Evolutionary conservation across 2,113 vertebrate genomes (phyloP).

Genomic region (Gobiocypris rarus): DNA sequence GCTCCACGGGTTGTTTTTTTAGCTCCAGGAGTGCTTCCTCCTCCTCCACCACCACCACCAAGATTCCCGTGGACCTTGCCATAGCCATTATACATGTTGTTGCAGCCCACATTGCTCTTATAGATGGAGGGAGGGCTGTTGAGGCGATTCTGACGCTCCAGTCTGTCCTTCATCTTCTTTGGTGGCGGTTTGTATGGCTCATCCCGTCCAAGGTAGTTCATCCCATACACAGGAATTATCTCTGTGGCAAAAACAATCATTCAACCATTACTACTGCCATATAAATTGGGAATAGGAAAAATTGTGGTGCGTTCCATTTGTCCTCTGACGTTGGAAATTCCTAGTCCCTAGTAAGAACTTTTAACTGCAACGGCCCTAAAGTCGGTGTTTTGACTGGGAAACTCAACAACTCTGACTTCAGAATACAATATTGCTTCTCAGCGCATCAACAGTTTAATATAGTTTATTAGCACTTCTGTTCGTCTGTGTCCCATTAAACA

Average conservation of each 20-base stretch:
- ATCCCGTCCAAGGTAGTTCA: slow-evolving; percentile 93
- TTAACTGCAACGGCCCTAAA: too few species aligned
- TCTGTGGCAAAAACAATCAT: slow-evolving; percentile 70
- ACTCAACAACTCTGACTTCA: too few species aligned
- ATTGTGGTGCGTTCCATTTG: neutral
- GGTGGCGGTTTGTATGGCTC: slow-evolving; percentile 95
- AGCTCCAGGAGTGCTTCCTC: slow-evolving; percentile 62
- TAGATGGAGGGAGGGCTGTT: slow-evolving; percentile 92
- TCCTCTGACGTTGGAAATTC: too few species aligned
- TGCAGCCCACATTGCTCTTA: slow-evolving; percentile 82
- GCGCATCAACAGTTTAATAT: too few species aligned
- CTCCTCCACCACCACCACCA: slow-evolving; percentile 66
- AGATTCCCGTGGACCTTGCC: slow-evolving; percentile 62
- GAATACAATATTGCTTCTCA: too few species aligned
- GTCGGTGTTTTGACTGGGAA: too few species aligned
- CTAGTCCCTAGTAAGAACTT: too few species aligned
- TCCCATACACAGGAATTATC: slow-evolving; percentile 94
- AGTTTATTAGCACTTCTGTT: too few species aligned
- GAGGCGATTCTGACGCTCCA: slow-evolving; percentile 92
- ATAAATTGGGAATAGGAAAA: neutral
- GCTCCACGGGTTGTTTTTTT: slow-evolving; percentile 81
- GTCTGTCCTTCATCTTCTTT: slow-evolving; percentile 90
- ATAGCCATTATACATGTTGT: slow-evolving; percentile 86
- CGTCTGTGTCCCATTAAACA: too few species aligned
- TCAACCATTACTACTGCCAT: neutral